phyloP scores from a whole-genome alignment of 2,888 invertebrate genomes.

The Melieria omissa region DNA sequence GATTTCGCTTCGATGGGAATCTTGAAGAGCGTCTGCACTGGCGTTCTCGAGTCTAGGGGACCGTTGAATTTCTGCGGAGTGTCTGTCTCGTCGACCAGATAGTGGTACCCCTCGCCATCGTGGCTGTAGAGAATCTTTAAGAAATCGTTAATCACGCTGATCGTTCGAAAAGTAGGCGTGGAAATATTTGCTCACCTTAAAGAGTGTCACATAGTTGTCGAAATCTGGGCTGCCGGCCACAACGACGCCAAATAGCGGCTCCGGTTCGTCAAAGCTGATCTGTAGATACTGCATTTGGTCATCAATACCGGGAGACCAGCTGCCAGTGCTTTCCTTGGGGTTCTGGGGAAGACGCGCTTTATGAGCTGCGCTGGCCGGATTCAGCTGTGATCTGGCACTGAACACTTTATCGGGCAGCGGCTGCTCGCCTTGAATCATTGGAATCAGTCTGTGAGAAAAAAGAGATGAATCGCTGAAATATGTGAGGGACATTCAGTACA shows the following conservation, averaged over 20 bases:
- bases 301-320: constrained; percentile 76
- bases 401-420: constrained; percentile 70
- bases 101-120: constrained; percentile 73
- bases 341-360: constrained; percentile 69
- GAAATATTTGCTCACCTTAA: constrained; percentile 67
- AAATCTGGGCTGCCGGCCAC: constrained; percentile 77
- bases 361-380: constrained; percentile 69
- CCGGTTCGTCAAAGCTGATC: constrained; percentile 73
- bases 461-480: neutral
- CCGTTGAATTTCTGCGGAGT: constrained; percentile 78
- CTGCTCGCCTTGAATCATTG: constrained; percentile 68
- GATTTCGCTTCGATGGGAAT: constrained; percentile 81
- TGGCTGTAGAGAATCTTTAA: constrained; percentile 72
- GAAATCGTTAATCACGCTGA: neutral
- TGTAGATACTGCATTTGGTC: constrained; percentile 78
- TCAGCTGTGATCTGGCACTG: constrained; percentile 71
- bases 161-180: neutral
- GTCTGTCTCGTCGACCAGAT: constrained; percentile 69
- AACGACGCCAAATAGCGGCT: constrained; percentile 79
- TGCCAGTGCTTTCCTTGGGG: constrained; percentile 64
- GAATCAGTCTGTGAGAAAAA: constrained; percentile 53
- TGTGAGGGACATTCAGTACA: constrained; percentile 27
- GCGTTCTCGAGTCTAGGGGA: constrained; percentile 72
- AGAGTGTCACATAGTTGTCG: constrained; percentile 82
- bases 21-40: constrained; percentile 74